Evolutionary conservation across 1,140 invertebrate genomes (phyloP), one percentile per base, ranked within the genome.

Genomic region (Fopius arisanus): DNA sequence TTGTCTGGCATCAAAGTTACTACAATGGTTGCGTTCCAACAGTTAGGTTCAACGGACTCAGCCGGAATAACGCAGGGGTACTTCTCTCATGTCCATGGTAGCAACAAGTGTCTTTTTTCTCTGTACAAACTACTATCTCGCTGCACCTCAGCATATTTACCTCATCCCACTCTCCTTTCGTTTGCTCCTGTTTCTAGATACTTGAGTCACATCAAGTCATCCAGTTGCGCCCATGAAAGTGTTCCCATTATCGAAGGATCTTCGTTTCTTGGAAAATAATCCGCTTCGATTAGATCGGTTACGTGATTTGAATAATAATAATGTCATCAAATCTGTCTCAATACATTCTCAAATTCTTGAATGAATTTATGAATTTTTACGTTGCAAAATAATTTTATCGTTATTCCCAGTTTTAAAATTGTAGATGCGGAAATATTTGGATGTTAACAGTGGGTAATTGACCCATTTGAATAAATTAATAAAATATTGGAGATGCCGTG

Each of bases 11-110:
- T 29, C 59, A 74, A 40, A 16, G 72, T 43, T 75, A n/a, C n/a
- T n/a, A 80, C 78, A 81, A 79, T 80, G 72, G 72, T 48, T 48
- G 79, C 79, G 73, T 72, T 51, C 59, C 29, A 71, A 86, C 83
- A 84, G 83, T 85, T 85, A 86, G 82, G 84, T 85, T 85, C 83
- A 84, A 82, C 67, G 83, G 72, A 81, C 82, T 40, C 23, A 73
- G 48, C 74, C 75, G 48, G 70, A 77, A 74, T 76, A 62, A 28
- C 23, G 62, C 62, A 65, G 75, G 70, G 70, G 54, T 29, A 37
- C 16, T 19, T 67, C 16, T 67, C 40, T 31, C 16, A 65, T 71
- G 23, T 33, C 23, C 65, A 33, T 23, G 9, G 26, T 59, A 59
- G 1, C 43, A 48, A 9, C 54, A 28, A 59, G 14, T 43, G 41